phyloP scores from a whole-genome alignment of 2,888 invertebrate species.

The Trissolcus brochymenae region DNA sequence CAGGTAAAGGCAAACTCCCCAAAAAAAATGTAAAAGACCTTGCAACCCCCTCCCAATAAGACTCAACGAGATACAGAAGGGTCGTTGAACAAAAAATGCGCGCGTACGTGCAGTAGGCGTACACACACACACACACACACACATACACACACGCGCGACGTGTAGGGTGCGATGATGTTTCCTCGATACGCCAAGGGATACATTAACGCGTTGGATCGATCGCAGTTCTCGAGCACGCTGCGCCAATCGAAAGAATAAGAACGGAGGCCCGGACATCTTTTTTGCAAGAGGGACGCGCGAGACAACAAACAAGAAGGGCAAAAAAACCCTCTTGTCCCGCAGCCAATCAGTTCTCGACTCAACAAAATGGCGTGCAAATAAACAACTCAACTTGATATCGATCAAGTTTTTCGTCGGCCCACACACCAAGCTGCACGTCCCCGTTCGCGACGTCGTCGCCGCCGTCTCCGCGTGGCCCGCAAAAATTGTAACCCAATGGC shows the following conservation, averaged over 20 bases:
- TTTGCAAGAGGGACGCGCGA: constrained; percentile 13
- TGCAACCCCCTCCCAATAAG: neutral
- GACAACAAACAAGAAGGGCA: neutral
- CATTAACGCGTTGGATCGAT: constrained; percentile 72
- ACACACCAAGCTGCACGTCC: constrained; percentile 37
- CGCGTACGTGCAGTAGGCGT: constrained; percentile 18
- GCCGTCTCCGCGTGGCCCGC: constrained; percentile 40
- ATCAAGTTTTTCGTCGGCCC: constrained; percentile 21
- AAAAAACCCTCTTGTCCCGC: neutral
- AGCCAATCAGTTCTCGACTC: neutral
- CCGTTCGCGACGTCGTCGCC: constrained; percentile 35
- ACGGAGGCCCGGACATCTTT: constrained; percentile 12
- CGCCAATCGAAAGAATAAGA: constrained; percentile 44
- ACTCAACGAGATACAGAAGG: no score
- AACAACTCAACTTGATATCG: constrained; percentile 33
- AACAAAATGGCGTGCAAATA: constrained; percentile 36
- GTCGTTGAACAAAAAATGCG: constrained; percentile 2
- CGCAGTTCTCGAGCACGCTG: constrained; percentile 64
- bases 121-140: no score
- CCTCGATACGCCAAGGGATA: constrained; percentile 63
- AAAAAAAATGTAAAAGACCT: neutral
- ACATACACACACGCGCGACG: no score
- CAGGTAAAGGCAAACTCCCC: constrained; percentile 46
- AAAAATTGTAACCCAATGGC: constrained; percentile 30
- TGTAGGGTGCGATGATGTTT: constrained; percentile 48